Percentiles rank a stretch among this genome's conserved stretches.
Evolutionary conservation across 2,888 invertebrate species (phyloP).

Genomic region (Itoplectis maculator): DNA sequence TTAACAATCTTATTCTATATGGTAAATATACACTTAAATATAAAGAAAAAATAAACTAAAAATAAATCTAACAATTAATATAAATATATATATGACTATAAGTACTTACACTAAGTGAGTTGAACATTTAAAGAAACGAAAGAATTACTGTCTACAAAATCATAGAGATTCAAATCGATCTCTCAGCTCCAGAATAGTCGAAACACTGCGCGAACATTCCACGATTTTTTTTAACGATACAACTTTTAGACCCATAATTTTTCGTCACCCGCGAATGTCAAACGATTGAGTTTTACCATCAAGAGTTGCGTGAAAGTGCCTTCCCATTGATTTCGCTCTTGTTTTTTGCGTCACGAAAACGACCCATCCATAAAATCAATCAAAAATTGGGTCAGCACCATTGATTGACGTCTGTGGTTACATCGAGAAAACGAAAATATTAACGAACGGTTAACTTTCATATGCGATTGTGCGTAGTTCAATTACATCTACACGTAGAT

Average conservation of each 20-base stretch:
- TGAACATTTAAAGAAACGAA: constrained; percentile 37
- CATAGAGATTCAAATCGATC: constrained; percentile 25
- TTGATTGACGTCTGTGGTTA: constrained; percentile 7
- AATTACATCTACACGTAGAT: constrained; percentile 28
- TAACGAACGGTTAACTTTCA: constrained; percentile 8
- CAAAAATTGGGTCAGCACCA: constrained; percentile 27
- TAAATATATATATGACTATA: constrained; percentile 28
- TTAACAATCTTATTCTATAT: constrained; percentile 68
- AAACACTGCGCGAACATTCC: constrained; percentile 37
- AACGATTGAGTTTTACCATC: constrained; percentile 63
- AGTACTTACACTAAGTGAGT: constrained; percentile 23
- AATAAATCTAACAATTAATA: constrained; percentile 21
- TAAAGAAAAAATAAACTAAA: constrained; percentile 42
- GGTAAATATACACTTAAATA: constrained; percentile 57
- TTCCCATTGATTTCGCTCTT: constrained; percentile 67
- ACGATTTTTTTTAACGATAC: constrained; percentile 18
- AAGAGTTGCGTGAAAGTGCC: constrained; percentile 78
- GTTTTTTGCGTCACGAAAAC: constrained; percentile 20
- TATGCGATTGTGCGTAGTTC: constrained; percentile 13
- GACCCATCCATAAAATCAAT: constrained; percentile 31
- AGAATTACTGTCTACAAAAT: constrained; percentile 38
- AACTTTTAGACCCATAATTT: constrained; percentile 22
- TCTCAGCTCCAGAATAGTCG: constrained; percentile 36
- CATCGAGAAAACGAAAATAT: constrained; percentile 21
- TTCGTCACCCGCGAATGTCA: constrained; percentile 28